phyloP scores from a whole-genome alignment of 1,140 invertebrate species.

The Proctacanthus coquilletti region DNA sequence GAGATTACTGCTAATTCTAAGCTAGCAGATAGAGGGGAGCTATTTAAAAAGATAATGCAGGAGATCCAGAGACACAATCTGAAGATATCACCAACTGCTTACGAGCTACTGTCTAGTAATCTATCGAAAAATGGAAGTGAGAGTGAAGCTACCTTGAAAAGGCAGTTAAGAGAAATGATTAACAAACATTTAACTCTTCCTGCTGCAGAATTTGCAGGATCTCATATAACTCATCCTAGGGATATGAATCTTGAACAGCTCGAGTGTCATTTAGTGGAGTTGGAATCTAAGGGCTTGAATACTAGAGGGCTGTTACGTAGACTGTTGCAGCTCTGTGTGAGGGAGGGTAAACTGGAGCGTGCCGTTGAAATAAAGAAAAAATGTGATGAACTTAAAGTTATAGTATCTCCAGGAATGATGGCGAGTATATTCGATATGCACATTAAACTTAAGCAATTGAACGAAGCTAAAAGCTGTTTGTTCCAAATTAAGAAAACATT shows the following conservation, averaged over 20 bases:
- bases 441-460: constrained; percentile 21
- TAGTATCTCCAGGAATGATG: constrained; percentile 31
- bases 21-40: too few species aligned
- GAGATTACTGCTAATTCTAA: constrained; percentile 10
- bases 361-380: constrained; percentile 27
- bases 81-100: constrained; percentile 16
- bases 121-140: too few species aligned
- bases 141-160: too few species aligned
- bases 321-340: constrained; percentile 30
- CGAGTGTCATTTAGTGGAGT: constrained; percentile 33
- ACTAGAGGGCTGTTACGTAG: constrained; percentile 31
- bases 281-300: constrained; percentile 32
- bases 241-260: constrained; percentile 35
- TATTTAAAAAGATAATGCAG: constrained; percentile 14
- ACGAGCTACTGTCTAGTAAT: too few species aligned
- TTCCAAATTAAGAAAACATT: constrained; percentile 16
- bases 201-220: constrained; percentile 4
- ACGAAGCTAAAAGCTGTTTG: constrained; percentile 23
- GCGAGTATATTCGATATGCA: constrained; percentile 30
- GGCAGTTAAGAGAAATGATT: too few species aligned
- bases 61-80: constrained; percentile 16
- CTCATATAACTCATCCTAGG: constrained; percentile 21
- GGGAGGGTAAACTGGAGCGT: constrained; percentile 26
- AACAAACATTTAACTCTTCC: too few species aligned
- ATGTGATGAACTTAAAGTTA: constrained; percentile 24